These are phyloP conservation scores for Propithecus coquereli DNA, from an alignment of 2,113 vertebrate species.

Conservation along the genomic window DNA sequence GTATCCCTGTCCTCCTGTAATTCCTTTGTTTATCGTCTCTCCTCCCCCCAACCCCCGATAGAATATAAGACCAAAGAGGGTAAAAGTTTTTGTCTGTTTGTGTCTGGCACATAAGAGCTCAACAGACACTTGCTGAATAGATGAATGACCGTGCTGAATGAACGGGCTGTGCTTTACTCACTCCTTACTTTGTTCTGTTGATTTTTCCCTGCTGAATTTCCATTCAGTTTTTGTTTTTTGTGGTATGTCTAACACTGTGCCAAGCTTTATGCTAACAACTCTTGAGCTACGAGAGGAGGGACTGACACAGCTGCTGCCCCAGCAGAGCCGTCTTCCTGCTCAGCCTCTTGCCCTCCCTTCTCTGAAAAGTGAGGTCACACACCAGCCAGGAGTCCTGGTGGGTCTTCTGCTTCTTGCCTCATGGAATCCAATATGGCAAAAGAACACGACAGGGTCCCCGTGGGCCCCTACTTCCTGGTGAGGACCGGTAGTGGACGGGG, in stretches of 20 bases:
- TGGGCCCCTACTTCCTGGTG: background rate
- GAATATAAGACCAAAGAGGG: background rate
- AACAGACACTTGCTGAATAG: too few species aligned
- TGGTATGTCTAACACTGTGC: background rate
- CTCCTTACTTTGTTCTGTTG: background rate
- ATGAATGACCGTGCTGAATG: background rate
- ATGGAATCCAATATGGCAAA: background rate
- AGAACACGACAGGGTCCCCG: background rate
- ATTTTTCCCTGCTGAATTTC: background rate
- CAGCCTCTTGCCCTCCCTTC: too few species aligned
- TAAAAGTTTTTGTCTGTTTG: background rate
- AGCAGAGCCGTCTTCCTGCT: background rate
- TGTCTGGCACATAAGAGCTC: background rate
- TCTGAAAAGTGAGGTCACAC: background rate
- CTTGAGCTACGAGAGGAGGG: background rate
- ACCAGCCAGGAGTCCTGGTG: background rate
- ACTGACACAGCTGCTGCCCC: background rate
- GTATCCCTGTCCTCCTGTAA: rapidly evolving
- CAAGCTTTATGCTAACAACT: background rate
- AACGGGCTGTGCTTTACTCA: background rate
- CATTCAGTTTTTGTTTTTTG: background rate
- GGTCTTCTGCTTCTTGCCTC: background rate
- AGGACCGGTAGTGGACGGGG: background rate
- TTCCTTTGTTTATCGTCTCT: too few species aligned
- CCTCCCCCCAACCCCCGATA: too few species aligned